A percentile compares a stretch with the other conserved stretches of the same genome.
Evolutionary conservation across 2,888 invertebrate species (phyloP).

Genomic region (Neoscelio sp.): DNA sequence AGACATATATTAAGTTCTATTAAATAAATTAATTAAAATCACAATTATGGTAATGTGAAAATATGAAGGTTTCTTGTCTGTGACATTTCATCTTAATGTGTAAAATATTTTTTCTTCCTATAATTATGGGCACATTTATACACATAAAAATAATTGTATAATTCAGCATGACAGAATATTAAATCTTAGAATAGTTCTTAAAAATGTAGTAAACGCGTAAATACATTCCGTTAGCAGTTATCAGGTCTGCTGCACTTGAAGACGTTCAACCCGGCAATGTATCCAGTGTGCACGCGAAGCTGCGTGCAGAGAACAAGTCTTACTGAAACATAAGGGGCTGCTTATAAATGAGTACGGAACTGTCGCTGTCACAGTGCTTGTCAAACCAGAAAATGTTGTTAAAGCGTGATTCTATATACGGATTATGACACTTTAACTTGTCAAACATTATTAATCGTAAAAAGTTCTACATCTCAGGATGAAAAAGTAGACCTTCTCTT

Average conservation of each 20-base stretch:
- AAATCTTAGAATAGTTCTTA: constrained; percentile 13
- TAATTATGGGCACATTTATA: no score
- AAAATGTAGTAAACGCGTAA: constrained; percentile 64
- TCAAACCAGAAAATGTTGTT: constrained; percentile 71
- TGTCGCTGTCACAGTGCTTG: constrained; percentile 69
- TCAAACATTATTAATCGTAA: constrained; percentile 1
- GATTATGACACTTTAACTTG: constrained; percentile 18
- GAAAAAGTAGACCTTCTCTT: no score
- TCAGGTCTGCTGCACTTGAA: constrained; percentile 80
- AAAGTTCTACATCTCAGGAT: no score
- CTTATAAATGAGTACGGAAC: constrained; percentile 73
- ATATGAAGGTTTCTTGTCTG: no score
- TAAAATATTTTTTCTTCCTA: no score
- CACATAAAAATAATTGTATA: no score
- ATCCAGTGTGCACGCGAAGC: constrained; percentile 72
- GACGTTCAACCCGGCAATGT: constrained; percentile 80
- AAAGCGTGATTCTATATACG: constrained; percentile 1
- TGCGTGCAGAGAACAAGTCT: constrained; percentile 51
- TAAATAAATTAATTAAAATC: no score
- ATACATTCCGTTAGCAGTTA: constrained; percentile 79
- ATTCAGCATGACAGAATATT: neutral
- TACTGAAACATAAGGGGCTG: constrained; percentile 53
- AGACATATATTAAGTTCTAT: no score
- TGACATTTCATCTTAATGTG: no score
- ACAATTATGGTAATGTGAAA: no score